Conservation (phyloP, 2,113 vertebrate genomes). For the Tachysurus vachellii region DNA sequence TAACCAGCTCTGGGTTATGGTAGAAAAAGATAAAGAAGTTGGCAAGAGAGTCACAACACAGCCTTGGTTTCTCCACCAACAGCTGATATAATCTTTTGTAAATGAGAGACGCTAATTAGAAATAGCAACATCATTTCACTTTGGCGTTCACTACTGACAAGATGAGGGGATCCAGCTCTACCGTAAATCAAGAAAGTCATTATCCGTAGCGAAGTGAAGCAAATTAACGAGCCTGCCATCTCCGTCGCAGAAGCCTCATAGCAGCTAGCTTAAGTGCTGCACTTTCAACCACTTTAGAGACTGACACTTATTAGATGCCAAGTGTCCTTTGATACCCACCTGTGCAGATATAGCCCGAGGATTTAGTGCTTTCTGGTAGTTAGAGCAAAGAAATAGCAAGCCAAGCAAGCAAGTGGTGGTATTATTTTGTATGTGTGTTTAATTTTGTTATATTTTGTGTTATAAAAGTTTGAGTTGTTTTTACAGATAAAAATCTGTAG, state of each 20-base stretch:
- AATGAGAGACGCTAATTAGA: slow-evolving; percentile 57
- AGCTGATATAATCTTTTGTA: slow-evolving; percentile 42
- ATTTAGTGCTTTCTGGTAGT: not conserved
- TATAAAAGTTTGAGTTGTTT: not conserved
- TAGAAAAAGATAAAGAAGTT: not conserved
- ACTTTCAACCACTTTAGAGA: slow-evolving; percentile 36
- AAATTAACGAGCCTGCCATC: slow-evolving; percentile 55
- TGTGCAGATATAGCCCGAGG: slow-evolving; percentile 2
- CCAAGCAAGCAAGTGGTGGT: too few relatives aligned
- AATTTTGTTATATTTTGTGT: not conserved
- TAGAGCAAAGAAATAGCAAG: not conserved
- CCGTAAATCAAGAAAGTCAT: slow-evolving; percentile 54
- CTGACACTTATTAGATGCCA: slow-evolving; percentile 30
- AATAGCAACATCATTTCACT: slow-evolving; percentile 56
- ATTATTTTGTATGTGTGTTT: not conserved
- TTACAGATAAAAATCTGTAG: too few relatives aligned
- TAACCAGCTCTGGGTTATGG: not conserved
- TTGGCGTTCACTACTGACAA: slow-evolving; percentile 45
- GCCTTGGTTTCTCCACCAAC: slow-evolving; percentile 17
- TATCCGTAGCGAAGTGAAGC: slow-evolving; percentile 51
- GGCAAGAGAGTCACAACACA: not conserved
- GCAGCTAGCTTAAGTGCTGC: slow-evolving; percentile 30
- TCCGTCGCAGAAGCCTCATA: slow-evolving; percentile 25
- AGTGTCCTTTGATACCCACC: slow-evolving; percentile 13
- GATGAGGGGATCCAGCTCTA: slow-evolving; percentile 33